These are phyloP conservation scores for Petroica traversi DNA, from an alignment of 2,113 vertebrate species.

Conservation along the genomic window DNA sequence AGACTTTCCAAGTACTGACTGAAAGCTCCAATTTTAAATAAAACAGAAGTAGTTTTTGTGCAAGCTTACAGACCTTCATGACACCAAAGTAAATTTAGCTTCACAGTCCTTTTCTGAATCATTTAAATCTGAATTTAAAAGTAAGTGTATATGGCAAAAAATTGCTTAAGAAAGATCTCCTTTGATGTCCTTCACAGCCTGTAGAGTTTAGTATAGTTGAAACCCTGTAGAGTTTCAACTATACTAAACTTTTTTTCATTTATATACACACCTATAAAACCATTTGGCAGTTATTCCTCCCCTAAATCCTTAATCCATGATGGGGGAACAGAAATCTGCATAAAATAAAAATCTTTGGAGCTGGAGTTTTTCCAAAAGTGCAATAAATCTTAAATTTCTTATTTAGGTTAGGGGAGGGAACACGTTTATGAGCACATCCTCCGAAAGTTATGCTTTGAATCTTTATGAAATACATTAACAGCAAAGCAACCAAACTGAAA, in stretches of 20 bases:
- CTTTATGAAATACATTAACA: background rate
- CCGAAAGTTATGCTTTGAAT: background rate
- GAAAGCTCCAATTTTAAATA: slow-evolving; percentile 3
- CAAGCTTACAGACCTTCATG: slow-evolving; percentile 1
- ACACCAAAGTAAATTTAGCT: slow-evolving; percentile 14
- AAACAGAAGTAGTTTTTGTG: slow-evolving; percentile 30
- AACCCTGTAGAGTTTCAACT: background rate
- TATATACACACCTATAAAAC: background rate
- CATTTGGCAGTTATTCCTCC: background rate
- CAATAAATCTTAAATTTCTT: background rate
- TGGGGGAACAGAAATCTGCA: background rate
- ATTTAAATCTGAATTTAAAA: background rate
- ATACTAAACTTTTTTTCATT: background rate
- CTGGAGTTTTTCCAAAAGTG: background rate
- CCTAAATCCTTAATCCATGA: background rate
- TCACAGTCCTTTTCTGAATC: background rate
- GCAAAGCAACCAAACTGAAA: background rate
- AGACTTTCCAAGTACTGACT: slow-evolving; percentile 15
- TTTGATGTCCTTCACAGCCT: background rate
- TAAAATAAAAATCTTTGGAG: background rate
- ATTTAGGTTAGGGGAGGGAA: background rate
- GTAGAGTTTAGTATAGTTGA: too few relatives aligned
- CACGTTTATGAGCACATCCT: background rate
- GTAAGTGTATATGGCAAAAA: background rate
- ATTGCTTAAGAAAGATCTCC: background rate